A percentile compares a stretch with the other conserved stretches of the same genome.
Evolutionary conservation across 2,888 invertebrate species (phyloP).

Genomic region (Octodonta nipae): DNA sequence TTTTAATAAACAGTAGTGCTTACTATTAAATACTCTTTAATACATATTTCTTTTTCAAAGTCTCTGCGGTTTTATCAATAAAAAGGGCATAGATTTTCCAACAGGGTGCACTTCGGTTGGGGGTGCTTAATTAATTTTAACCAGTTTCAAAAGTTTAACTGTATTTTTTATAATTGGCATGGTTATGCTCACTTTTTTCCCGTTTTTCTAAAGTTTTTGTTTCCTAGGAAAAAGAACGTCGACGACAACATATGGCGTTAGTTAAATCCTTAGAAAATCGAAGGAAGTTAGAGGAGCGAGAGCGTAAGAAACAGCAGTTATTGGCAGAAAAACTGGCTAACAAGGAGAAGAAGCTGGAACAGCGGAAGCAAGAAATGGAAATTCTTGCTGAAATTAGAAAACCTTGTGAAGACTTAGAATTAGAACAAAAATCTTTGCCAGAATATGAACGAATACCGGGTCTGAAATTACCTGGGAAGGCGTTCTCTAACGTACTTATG

Average conservation of each 20-base stretch:
- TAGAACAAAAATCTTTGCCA: conserved; percentile 63
- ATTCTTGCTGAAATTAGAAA: conserved; percentile 60
- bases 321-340: conserved; percentile 72
- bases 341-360: conserved; percentile 72
- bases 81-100: no score
- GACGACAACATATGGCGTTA: conserved; percentile 79
- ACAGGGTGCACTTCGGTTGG: no score
- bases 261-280: conserved; percentile 78
- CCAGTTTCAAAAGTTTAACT: no score
- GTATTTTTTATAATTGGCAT: no score
- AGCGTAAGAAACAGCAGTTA: conserved; percentile 60
- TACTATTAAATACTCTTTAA: no score
- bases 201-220: no score
- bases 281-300: conserved; percentile 75
- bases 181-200: no score
- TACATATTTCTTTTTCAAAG: no score
- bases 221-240: conserved; percentile 69
- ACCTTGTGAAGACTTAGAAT: conserved; percentile 82
- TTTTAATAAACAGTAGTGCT: no score
- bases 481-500: conserved; percentile 85
- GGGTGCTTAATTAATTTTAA: no score
- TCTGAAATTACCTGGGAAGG: conserved; percentile 60
- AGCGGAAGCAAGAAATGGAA: conserved; percentile 52
- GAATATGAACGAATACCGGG: conserved; percentile 58
- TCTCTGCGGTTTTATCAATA: no score